Percentiles rank a stretch among this genome's conserved stretches.
Conservation (phyloP, 2,113 vertebrate genomes). For the Equus quagga region DNA sequence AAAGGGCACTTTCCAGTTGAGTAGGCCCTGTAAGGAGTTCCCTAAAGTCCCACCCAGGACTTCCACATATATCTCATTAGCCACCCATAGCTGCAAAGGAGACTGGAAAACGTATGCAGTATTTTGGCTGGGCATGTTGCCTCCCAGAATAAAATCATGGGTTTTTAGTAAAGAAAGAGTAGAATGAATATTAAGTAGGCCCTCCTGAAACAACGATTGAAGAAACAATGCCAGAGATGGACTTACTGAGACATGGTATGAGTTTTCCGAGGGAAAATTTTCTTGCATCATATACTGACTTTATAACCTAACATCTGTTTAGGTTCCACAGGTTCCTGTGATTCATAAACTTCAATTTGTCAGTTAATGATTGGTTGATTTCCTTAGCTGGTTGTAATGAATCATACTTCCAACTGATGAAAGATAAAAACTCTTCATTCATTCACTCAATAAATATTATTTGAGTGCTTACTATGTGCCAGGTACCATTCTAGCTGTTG, state of each 20-base stretch:
- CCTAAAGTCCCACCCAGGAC: background rate
- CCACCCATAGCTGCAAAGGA: background rate
- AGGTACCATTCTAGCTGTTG: background rate
- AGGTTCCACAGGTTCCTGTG: background rate
- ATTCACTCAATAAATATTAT: background rate
- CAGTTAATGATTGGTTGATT: background rate
- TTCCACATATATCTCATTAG: background rate
- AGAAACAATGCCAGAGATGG: background rate
- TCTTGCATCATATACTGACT: background rate
- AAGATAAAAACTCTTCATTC: constrained; percentile 19
- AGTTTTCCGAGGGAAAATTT: background rate
- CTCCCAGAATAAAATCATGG: background rate
- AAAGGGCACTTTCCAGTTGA: background rate
- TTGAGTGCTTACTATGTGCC: background rate
- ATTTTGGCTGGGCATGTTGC: background rate
- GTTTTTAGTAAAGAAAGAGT: background rate
- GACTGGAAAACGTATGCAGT: background rate
- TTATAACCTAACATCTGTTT: background rate
- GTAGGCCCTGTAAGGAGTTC: background rate
- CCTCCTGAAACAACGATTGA: background rate
- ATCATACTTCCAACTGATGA: background rate
- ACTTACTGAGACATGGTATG: background rate
- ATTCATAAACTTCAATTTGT: background rate
- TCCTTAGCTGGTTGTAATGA: background rate
- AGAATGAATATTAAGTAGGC: background rate